A percentile compares a stretch with the other conserved stretches of the same genome.
These are phyloP conservation scores for Gila orcuttii DNA, from an alignment of 2,113 vertebrate species.

Conservation along the genomic window DNA sequence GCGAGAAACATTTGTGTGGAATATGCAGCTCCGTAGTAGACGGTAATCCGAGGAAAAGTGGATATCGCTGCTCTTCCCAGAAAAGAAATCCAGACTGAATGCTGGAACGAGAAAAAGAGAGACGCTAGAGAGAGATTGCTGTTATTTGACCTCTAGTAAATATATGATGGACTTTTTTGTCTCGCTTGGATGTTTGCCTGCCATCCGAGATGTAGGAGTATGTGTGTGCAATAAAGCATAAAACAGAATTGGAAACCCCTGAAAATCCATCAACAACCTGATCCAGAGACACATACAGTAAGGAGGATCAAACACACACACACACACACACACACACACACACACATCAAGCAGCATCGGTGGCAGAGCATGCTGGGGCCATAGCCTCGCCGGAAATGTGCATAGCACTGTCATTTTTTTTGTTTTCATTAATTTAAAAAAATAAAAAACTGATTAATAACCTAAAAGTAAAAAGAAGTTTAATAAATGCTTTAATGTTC, in stretches of 20 bases:
- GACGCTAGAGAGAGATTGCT: background rate
- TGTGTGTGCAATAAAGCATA: conserved; percentile 1
- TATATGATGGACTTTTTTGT: conserved; percentile 14
- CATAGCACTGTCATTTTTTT: too few species aligned
- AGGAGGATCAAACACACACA: background rate
- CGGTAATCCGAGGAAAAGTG: conserved; percentile 28
- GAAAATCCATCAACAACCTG: background rate
- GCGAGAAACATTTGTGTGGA: background rate
- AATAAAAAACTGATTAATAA: too few species aligned
- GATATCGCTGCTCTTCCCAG: conserved; percentile 23
- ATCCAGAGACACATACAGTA: background rate
- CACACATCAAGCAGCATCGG: background rate
- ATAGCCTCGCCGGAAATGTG: too few species aligned
- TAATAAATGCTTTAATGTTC: too few species aligned
- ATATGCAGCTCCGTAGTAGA: background rate
- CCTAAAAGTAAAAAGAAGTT: too few species aligned
- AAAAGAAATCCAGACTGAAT: conserved; percentile 21
- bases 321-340: background rate
- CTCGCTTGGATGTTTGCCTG: background rate
- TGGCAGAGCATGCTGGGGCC: too few species aligned
- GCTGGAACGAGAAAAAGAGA: background rate
- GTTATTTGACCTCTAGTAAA: conserved; percentile 36
- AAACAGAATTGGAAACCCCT: background rate
- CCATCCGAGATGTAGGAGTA: background rate
- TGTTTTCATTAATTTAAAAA: too few species aligned